A percentile compares a stretch with the other conserved stretches of the same genome.
These are phyloP conservation scores for Clunio marinus DNA, from an alignment of 2,888 invertebrate species.

Conservation along the genomic window DNA sequence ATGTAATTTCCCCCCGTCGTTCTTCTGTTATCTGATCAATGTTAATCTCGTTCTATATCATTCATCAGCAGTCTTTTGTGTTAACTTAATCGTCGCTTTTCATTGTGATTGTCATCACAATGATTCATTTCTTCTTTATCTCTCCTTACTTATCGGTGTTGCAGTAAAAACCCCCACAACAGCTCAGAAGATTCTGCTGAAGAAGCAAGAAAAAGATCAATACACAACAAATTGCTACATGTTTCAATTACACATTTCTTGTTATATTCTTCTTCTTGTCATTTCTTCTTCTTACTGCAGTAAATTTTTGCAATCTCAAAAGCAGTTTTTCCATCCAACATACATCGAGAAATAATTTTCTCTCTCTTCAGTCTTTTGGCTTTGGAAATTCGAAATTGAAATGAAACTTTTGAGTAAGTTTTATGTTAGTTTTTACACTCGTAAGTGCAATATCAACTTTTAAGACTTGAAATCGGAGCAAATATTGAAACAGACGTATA, in stretches of 20 bases:
- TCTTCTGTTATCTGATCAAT: too few relatives aligned
- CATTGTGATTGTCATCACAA: background rate
- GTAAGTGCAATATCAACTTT: too few relatives aligned
- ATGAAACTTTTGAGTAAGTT: background rate
- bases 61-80: background rate
- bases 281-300: background rate
- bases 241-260: constrained; percentile 19
- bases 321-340: background rate
- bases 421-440: background rate
- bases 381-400: too few relatives aligned
- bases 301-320: constrained; percentile 2
- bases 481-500: constrained; percentile 21
- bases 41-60: too few relatives aligned
- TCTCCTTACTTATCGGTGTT: background rate
- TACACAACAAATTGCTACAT: constrained; percentile 32
- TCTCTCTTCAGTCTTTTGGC: too few relatives aligned
- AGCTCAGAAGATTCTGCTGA: background rate
- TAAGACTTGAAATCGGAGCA: background rate
- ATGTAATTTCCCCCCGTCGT: background rate
- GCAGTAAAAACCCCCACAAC: background rate
- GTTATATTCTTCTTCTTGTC: constrained; percentile 1
- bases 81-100: background rate
- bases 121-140: background rate
- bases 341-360: background rate
- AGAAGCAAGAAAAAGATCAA: constrained; percentile 7